These are phyloP conservation scores for Agelastica alni DNA, from an alignment of 2,888 invertebrate genomes.

Conservation along the genomic window DNA sequence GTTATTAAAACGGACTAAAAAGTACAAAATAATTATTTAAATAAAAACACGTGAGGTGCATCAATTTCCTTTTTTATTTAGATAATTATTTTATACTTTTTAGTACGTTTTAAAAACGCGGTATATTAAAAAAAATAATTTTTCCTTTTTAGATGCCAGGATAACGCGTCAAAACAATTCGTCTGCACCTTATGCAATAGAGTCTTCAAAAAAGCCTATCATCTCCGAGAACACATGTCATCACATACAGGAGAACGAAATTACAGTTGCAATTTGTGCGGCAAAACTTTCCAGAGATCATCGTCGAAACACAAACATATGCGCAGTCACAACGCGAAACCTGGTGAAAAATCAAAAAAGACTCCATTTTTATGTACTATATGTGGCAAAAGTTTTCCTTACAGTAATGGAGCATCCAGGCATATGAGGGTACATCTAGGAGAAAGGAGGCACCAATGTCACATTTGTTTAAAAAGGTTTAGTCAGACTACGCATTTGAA, in stretches of 20 bases:
- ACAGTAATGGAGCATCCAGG: conserved; percentile 49
- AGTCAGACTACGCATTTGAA: conserved; percentile 55
- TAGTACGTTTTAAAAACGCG: no score
- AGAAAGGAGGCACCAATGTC: conserved; percentile 52
- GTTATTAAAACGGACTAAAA: no score
- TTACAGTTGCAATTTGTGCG: conserved; percentile 46
- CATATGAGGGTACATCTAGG: conserved; percentile 54
- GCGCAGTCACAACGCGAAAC: conserved; percentile 44
- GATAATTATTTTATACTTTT: neutral
- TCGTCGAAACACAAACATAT: conserved; percentile 48
- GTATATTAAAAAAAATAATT: no score
- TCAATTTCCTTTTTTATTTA: neutral
- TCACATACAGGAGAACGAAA: conserved; percentile 48
- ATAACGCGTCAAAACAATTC: neutral
- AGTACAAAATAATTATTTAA: no score
- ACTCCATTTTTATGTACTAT: conserved; percentile 51
- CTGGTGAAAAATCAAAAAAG: conserved; percentile 48
- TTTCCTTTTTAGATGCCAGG: conserved; percentile 9
- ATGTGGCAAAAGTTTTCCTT: conserved; percentile 52
- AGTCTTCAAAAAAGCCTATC: conserved; percentile 46
- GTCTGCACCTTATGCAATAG: conserved; percentile 35
- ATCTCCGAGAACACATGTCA: conserved; percentile 47
- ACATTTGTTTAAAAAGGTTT: conserved; percentile 53
- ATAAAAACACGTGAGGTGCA: no score
- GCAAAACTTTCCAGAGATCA: conserved; percentile 46